phyloP scores from a whole-genome alignment of 2,797 vertebrate genomes.

The Xenopus petersii region DNA sequence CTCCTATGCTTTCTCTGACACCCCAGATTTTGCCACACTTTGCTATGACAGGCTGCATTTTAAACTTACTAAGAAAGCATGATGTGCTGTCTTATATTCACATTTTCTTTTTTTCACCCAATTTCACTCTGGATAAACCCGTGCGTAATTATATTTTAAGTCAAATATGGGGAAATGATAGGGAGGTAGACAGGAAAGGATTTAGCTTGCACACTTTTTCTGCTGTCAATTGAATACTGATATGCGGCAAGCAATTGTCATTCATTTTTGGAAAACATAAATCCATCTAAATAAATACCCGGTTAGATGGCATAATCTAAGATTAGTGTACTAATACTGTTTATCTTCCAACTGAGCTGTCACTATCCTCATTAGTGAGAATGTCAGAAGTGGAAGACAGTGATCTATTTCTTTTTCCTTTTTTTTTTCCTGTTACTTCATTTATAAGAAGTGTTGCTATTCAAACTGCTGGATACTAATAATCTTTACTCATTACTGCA shows the following conservation, averaged over 20 bases:
- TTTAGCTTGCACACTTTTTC: too few species aligned
- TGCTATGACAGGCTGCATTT: too few species aligned
- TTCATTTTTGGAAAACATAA: slow-evolving; percentile 55
- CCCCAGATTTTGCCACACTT: too few species aligned
- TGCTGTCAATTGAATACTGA: too few species aligned
- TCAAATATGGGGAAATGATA: too few species aligned
- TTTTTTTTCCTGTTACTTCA: slow-evolving; percentile 36
- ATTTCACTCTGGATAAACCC: too few species aligned
- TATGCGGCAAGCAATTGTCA: slow-evolving; percentile 34
- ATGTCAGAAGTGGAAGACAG: slow-evolving; percentile 46
- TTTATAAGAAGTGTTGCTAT: slow-evolving; percentile 54
- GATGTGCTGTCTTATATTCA: too few species aligned
- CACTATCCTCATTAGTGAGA: slow-evolving; percentile 45
- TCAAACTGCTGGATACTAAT: slow-evolving; percentile 53
- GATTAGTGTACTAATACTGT: slow-evolving; percentile 53
- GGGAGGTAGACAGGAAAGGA: too few species aligned
- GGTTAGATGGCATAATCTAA: slow-evolving; percentile 51
- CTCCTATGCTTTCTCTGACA: too few species aligned
- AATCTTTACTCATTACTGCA: slow-evolving; percentile 54
- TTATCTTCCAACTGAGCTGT: slow-evolving; percentile 51
- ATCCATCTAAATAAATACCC: slow-evolving; percentile 50
- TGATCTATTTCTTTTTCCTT: slow-evolving; percentile 41
- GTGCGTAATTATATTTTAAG: too few species aligned
- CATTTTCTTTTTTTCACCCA: too few species aligned
- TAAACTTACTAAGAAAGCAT: too few species aligned